Evolutionary conservation across 2,888 invertebrate genomes (phyloP), one percentile per base, ranked within the genome.

Genomic region (Mellilla xanthometata): DNA sequence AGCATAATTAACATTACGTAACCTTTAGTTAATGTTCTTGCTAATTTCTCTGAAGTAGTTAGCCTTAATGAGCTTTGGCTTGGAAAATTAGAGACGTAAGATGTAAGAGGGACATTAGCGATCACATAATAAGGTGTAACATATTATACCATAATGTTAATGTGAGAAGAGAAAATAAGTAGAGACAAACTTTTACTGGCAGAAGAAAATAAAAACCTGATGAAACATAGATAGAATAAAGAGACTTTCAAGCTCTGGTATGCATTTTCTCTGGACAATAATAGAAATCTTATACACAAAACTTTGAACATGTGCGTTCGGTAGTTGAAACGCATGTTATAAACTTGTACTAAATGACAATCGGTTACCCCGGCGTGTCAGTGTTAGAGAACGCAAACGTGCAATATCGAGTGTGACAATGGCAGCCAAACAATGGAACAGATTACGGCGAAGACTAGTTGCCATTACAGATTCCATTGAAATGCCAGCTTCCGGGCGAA

Each of bases 361-460:
- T 35, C 33, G 23, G 23, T 12, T 15, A 31, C 24, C 38, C 9
- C 23, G 29, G 13, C 29, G 29, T 28, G 29, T 24, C 33, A 24
- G 26, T 24, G 57, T 58, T 56, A 53, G 34, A 50, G 60, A 54
- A 66, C 63, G 56, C 58, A 57, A 55, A 54, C 52, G 58, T 56
- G 60, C 58, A 60, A 68, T 66, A 65, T 67, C 56, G 61, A 60
- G 59, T 62, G 60, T 68, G 69, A 77, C 73, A 76, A 76, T 73
- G 60, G 69, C 48, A 50, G 45, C 61, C 64, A 72, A 75, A 80
- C 75, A 79, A 80, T 77, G 64, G 71, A 67, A 59, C 64, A 68
- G 72, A 77, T 78, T 77, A 75, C 70, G 42, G 63, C 54, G 54
- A 55, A 65, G 64, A 60, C 63, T 59, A 65, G 59, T 54, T 59